phyloP scores from a whole-genome alignment of 1,140 invertebrate species.

The Magallana angulata region DNA sequence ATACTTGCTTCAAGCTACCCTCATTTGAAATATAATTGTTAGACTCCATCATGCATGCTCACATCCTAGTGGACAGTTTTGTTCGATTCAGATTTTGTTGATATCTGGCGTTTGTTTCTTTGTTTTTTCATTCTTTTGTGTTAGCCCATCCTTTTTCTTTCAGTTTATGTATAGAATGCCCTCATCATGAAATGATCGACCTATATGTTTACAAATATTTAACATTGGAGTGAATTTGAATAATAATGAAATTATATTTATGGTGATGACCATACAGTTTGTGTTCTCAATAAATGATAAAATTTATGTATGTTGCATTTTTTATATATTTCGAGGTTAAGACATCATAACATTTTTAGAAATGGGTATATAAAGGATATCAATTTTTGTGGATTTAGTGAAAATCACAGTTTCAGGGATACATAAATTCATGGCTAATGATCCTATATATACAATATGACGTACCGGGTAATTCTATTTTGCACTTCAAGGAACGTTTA shows the following conservation, averaged over 20 bases:
- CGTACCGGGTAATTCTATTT: too few species aligned
- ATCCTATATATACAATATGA: too few species aligned
- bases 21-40: neutral
- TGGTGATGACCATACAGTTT: constrained; percentile 2
- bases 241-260: constrained; percentile 20
- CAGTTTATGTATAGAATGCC: neutral
- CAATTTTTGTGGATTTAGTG: too few species aligned
- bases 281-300: constrained; percentile 26
- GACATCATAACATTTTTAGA: too few species aligned
- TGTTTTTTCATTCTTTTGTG: neutral
- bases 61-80: neutral
- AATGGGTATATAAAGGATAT: too few species aligned
- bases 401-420: too few species aligned
- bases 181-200: constrained; percentile 16
- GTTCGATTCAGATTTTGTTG: neutral
- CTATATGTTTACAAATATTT: neutral
- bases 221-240: constrained; percentile 23
- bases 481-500: too few species aligned
- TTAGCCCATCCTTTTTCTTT: neutral
- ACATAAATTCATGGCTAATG: too few species aligned
- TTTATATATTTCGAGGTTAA: too few species aligned
- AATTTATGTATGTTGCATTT: too few species aligned
- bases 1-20: neutral
- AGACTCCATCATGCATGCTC: neutral
- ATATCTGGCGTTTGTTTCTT: neutral